Evolutionary conservation across 1,140 invertebrate genomes (phyloP), one percentile per base, ranked within the genome.

Genomic region (Scaptomyza montana): DNA sequence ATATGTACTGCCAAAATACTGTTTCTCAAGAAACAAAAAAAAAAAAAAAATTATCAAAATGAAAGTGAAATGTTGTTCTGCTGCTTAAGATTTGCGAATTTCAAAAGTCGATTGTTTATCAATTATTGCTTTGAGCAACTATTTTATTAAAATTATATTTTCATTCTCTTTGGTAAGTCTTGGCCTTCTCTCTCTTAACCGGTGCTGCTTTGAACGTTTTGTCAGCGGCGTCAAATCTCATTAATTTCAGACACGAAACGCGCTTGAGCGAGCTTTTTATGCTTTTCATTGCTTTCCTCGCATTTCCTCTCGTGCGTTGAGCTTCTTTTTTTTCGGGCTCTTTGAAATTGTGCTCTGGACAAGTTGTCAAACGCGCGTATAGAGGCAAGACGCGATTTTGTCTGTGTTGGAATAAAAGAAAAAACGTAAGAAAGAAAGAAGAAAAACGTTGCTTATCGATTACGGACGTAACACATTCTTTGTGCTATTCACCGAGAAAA

Each of bases 371-470:
- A 82, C 65, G 84, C 84, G 77, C 84, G 78, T 86, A 73, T 87
- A 86, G 82, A 86, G 82, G 82, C 78, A 74, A 86, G 82, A 70
- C 84, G 68, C 64, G 75, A 70, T n/a, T 25, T 68, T 73, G 55
- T 73, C 57, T 62, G 57, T 68, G 19, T 43, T 9, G 36, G n/a
- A 43, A 43, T 3, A n/a, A 43, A 43, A 43, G 10, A 12, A 80
- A 43, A n/a, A 43, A 36, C 7, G 7, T 7, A 3, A 33, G 7
- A 33, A 33, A 33, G 30, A n/a, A n/a, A 43, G n/a, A 41, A 41
- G 69, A 75, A 84, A 89, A 89, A 87, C 77, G 70, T 80, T 80
- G 80, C 84, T 87, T 87, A 87, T 87, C 84, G 84, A 87, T 87
- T 87, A 89, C 84, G 84, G 79, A 87, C 84, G 84, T 87, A 87